Base-by-base conservation (phyloP, 2,888 invertebrate species). In the Drosophila anomelani region DNA sequence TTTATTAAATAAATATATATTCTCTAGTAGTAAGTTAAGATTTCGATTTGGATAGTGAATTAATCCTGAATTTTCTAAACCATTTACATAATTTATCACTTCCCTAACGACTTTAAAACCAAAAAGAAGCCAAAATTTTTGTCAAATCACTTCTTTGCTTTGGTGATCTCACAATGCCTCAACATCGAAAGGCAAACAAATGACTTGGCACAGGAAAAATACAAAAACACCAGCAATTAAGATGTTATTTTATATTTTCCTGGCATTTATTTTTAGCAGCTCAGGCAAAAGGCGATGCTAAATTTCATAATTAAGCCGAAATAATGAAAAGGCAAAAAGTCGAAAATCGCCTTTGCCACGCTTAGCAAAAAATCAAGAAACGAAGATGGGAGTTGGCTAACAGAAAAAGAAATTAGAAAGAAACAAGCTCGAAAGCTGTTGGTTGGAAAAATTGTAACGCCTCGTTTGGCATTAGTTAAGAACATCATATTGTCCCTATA, bases 151-250 rank as follows among this genome's bases (percentile, higher is more conserved):
- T 12, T 41, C n/a, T 57, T 69, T 57, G 4, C 26, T 26, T 57
- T 57, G 47, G 39, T 57, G 67, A 68, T 68, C 67, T 55, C 56
- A 56, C 57, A 29, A 6, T 34, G 23, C 12, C 23, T 53, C n/a
- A 26, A 44, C 36, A 32, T 10, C 7, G n/a, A 26, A 67, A 59
- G 10, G n/a, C 46, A 70, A 70, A 70, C 26, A 70, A 71, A 70
- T 71, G 72, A 70, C 59, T 53, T 71, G 69, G n/a, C 69, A 43
- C 17, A 69, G 26, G 46, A 59, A 70, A 67, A 49, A 70, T 53
- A 71, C 43, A 70, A 43, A 67, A 63, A 46, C 53, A 43, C 20
- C 6, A 36, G 47, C 54, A 57, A 74, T 73, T 72, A 72, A 64
- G 71, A 68, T 69, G 58, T 49, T 49, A n/a, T 70, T 70, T 70